Evolutionary conservation across 2,797 vertebrate genomes (phyloP).

Genomic region (Liparis tanakae): DNA sequence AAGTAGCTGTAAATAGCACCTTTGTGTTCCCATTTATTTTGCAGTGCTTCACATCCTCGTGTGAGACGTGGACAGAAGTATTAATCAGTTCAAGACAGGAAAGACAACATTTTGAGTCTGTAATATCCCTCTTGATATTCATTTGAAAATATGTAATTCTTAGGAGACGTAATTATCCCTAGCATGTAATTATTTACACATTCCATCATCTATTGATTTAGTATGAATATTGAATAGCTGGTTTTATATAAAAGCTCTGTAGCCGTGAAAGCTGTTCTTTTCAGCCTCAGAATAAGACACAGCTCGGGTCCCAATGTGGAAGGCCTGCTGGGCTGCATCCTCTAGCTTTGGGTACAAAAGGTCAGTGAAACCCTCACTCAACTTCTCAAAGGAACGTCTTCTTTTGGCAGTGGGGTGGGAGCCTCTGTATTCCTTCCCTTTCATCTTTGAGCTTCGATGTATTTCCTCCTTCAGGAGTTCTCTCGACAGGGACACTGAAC

Average conservation of each 20-base stretch:
- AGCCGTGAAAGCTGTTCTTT: constrained; percentile 9
- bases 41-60: not conserved
- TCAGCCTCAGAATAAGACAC: constrained; percentile 28
- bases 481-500: not conserved
- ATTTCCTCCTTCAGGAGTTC: constrained; percentile 18
- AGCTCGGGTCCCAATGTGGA: constrained; percentile 47
- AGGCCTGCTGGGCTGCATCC: constrained; percentile 35
- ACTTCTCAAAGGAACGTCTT: constrained; percentile 39
- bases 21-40: not conserved
- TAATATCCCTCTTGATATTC: not conserved
- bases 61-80: no score
- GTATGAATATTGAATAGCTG: constrained; percentile 17
- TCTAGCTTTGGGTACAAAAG: constrained; percentile 43
- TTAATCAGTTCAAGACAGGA: not conserved
- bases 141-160: not conserved
- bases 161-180: not conserved
- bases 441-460: constrained; percentile 29
- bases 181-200: not conserved
- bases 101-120: not conserved
- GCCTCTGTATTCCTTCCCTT: constrained; percentile 11
- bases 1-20: not conserved
- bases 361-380: constrained; percentile 48
- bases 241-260: constrained; percentile 11
- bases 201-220: constrained; percentile 1
- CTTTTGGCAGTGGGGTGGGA: not conserved